Evolutionary conservation across 2,113 vertebrate genomes (phyloP), one percentile per base, ranked within the genome.

Genomic region (Pedionomus torquatus): DNA sequence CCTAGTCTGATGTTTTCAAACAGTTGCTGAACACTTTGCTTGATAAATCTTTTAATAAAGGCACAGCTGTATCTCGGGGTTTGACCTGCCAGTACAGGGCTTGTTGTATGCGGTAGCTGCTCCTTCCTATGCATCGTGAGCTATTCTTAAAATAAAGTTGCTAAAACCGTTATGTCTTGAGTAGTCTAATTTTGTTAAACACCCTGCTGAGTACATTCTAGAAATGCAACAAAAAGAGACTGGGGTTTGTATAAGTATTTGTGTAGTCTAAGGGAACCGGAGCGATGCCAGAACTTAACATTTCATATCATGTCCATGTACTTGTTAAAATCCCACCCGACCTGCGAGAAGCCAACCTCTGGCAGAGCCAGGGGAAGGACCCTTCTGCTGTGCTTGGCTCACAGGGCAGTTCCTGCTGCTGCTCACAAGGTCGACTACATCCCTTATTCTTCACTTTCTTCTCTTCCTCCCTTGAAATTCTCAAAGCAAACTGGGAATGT

Each of bases 71-170:
- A 72, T 69, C 33, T 80, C 30, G 24, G 4, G 12, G 10, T 91
- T 77, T 2, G 3, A 54, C 10, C 16, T 80, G 39, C 48, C 89
- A 43, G 51, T 60, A 24, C 9, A 24, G 7, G 46, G 81, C 83
- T 75, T 63, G 37, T 31, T 79, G 41, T 85, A 41, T 46, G 13
- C 72, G 15, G n/a, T 80, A 77, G 28, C 16, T 63, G n/a, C 35
- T 91, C 23, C 30, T 91, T 93, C 9, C 16, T 68, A 25, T 7
- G 28, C 44, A 24, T 17, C 30, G 17, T 76, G 65, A 93, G 3
- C n/a, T 79, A 10, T 63, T 77, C 11, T 68, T 51, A 60, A 95
- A 90, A 94, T 83, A 89, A 95, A 95, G 52, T 52, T 49, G 76
- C 70, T 51, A 3, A 39, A 82, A 60, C 11, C 8, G 0, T 51